phyloP scores from a whole-genome alignment of 2,797 vertebrate species.

The Poecilia picta region DNA sequence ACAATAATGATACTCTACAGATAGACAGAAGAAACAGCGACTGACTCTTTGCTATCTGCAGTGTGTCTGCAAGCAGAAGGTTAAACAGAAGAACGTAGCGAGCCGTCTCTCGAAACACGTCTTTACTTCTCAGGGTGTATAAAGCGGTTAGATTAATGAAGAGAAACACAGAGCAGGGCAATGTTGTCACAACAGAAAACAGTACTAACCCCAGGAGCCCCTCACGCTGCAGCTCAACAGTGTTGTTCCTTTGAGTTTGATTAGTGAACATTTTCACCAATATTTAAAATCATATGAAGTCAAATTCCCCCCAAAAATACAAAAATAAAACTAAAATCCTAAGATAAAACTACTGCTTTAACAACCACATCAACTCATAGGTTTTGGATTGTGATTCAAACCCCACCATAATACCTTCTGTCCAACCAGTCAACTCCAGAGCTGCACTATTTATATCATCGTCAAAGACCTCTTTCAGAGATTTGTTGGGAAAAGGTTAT shows the following conservation, averaged over 20 bases:
- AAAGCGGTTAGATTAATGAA: slow-evolving; percentile 63
- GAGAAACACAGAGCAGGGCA: slow-evolving; percentile 44
- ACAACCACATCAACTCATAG: not conserved
- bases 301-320: not conserved
- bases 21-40: slow-evolving; percentile 30
- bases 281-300: not conserved
- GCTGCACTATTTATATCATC: not conserved
- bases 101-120: slow-evolving; percentile 54
- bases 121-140: slow-evolving; percentile 56
- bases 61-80: slow-evolving; percentile 65
- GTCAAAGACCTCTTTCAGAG: not conserved
- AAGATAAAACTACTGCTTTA: not conserved
- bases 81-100: slow-evolving; percentile 64
- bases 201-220: not conserved
- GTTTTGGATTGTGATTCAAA: not conserved
- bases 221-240: not conserved
- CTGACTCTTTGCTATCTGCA: slow-evolving; percentile 35
- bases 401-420: not conserved
- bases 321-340: not conserved
- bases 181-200: not conserved
- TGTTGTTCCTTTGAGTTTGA: not conserved
- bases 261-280: not conserved
- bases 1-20: slow-evolving; percentile 4
- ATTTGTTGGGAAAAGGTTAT: not conserved
- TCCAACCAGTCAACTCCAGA: not conserved